Evolutionary conservation across 2,113 vertebrate genomes (phyloP), one percentile per base, ranked within the genome.

Genomic region (Phrynosoma platyrhinos): DNA sequence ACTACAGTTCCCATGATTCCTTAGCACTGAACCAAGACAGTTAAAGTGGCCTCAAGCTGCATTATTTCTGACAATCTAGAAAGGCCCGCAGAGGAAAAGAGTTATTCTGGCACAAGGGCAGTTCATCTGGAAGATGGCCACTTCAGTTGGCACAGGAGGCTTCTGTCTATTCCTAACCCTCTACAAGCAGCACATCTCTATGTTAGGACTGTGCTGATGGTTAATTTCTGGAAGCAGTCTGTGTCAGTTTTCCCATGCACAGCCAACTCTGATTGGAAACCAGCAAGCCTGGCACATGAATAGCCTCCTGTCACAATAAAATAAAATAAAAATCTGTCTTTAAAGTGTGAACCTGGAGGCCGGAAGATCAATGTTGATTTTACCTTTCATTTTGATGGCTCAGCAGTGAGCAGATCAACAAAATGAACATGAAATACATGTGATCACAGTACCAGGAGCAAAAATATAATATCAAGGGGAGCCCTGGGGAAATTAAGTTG

Each of bases 401-500:
- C 42, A 55, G 36, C 30, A 27, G n/a, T 58, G 84, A 1, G 13
- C 0, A 0, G 82, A 0, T 0, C 80, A 32, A 36, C 79, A 72
- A 62, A 88, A 86, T 66, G 53, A 87, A 27, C 84, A 79, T 85
- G 81, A 81, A 10, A 89, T 87, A 84, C 32, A 85, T 55, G 80
- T 88, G 77, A 88, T 36, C 23, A 81, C 78, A 85, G 76, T 71
- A 52, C 25, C 27, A 88, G 86, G 89, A 92, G 85, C 3, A 86
- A 66, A 30, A 82, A 89, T 55, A 52, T 23, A 88, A 21, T 18
- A 0, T 58, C 81, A 87, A 58, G 79, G 84, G 88, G 66, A 90
- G 85, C 94, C 92, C 52, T 53, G 72, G 91, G 93, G 94, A 95
- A 96, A 96, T 96, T 93, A 94, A 91, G 92, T 92, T 82, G 89